Evolutionary conservation across 2,113 vertebrate species (phyloP).

Genomic region (Saimiri boliviensis): DNA sequence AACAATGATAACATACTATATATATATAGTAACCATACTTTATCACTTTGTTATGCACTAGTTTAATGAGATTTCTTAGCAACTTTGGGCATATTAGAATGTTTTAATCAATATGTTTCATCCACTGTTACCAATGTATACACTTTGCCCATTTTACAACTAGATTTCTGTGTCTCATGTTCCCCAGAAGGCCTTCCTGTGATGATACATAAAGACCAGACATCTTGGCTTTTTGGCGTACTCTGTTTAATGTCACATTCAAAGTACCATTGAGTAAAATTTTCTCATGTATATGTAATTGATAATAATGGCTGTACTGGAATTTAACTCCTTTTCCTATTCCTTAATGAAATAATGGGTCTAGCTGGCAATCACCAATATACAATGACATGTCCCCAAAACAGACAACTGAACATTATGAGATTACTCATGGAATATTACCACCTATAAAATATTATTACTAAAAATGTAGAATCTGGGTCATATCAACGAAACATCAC

Average conservation of each 20-base stretch:
- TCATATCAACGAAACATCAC: not conserved
- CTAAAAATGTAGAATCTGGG: not conserved
- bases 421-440: not conserved
- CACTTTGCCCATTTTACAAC: not conserved
- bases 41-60: not conserved
- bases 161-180: not conserved
- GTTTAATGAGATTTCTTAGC: constrained; percentile 21
- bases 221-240: not conserved
- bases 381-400: not conserved
- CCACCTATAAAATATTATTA: not conserved
- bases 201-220: not conserved
- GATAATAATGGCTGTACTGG: not conserved
- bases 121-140: not conserved
- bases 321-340: not conserved
- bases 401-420: not conserved
- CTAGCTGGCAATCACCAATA: not conserved
- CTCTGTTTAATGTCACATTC: not conserved
- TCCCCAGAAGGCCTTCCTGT: not conserved
- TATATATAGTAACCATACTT: not conserved
- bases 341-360: not conserved
- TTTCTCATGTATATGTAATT: not conserved
- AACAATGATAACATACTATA: too few species aligned
- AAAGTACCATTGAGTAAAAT: not conserved
- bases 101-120: not conserved
- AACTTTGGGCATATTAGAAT: not conserved